Evolutionary conservation across 1,140 invertebrate genomes (phyloP).

Genomic region (Caenorhabditis tropicalis): DNA sequence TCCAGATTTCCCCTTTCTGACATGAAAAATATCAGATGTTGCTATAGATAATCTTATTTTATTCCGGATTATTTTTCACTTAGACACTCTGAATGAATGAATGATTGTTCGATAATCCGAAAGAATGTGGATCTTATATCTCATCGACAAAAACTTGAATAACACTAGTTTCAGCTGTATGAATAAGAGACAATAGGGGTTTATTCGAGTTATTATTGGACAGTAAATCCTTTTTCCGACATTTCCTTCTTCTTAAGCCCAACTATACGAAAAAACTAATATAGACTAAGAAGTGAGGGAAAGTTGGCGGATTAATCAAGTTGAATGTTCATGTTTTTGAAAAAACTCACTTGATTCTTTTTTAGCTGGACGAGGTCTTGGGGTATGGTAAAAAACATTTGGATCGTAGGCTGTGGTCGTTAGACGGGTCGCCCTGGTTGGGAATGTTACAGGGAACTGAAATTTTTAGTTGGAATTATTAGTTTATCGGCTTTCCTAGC

Average conservation of each 20-base stretch:
- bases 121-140: not conserved
- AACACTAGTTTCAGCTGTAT: not conserved
- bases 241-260: not conserved
- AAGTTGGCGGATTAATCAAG: not conserved
- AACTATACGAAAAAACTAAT: not conserved
- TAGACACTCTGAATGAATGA: not conserved
- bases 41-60: conserved; percentile 18
- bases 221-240: not conserved
- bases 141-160: not conserved
- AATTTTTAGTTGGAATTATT: not conserved
- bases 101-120: not conserved
- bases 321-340: not conserved
- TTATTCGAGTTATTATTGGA: not conserved
- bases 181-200: not conserved
- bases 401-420: conserved; percentile 58
- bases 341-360: conserved; percentile 60
- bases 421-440: conserved; percentile 22
- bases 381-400: conserved; percentile 60
- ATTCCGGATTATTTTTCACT: conserved; percentile 4
- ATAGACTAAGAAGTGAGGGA: not conserved
- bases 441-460: conserved; percentile 1
- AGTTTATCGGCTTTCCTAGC: too few relatives aligned
- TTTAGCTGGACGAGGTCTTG: conserved; percentile 16
- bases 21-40: not conserved
- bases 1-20: not conserved